Base-by-base conservation (phyloP, 2,888 invertebrate species). In the Aporophyla lueneburgensis region DNA sequence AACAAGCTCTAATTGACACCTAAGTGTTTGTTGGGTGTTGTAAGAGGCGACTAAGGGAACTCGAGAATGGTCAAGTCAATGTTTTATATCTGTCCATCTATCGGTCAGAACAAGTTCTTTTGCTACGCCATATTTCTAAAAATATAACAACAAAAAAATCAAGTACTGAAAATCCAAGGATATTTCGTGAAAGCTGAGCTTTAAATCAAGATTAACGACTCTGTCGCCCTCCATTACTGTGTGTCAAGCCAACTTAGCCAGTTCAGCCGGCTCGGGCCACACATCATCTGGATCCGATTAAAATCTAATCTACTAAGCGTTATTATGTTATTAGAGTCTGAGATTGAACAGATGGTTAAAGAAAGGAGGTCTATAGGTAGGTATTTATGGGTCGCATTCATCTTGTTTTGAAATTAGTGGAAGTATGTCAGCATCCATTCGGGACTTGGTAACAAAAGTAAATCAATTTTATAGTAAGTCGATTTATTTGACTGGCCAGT, bases 171-270 rank as follows among this genome's bases (percentile, higher is more conserved):
- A 66, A 65, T 54, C 58, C 71, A 46, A 71, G 43, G 54, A 74
- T 69, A 63, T 70, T 62, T 72, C 76, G 77, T 86, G 79, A 83
- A 83, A 68, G 74, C 81, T 70, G 49, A 43, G 84, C 77, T 83
- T 78, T 84, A 86, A 83, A 83, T 85, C 81, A 86, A 83, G 86
- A 90, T 88, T 87, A 89, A 89, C 83, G 86, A 85, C 73, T 74
- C 72, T 75, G 89, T 88, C 86, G 67, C 19, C 68, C 70, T 65
- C 80, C 79, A 86, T 88, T 87, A 84, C 71, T 74, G 81, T 71
- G 79, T 78, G 85, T 85, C 85, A 80, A 76, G 73, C 71, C 51
- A 81, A 84, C 83, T 84, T 84, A 78, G 80, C 73, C 84, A 83
- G 74, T 88, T 82, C 84, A 84, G 72, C 61, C 65, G 66, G 67